Conservation (phyloP, 2,797 vertebrate species). For the Oreochromis grahami region DNA sequence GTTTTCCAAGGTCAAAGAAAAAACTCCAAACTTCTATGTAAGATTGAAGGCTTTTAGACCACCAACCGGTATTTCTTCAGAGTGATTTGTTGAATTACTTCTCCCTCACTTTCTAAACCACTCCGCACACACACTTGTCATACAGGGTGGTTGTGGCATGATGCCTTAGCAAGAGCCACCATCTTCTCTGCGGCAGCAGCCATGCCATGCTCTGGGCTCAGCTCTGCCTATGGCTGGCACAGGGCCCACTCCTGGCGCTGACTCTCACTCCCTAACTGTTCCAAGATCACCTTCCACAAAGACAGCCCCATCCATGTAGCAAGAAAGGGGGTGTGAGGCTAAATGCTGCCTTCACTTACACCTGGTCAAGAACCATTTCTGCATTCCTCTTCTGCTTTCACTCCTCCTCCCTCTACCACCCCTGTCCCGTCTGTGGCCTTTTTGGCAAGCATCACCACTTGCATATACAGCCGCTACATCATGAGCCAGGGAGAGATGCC, state of each 20-base stretch:
- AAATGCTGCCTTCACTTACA: slow-evolving; percentile 52
- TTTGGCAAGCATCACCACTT: slow-evolving; percentile 63
- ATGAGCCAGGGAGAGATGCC: slow-evolving; percentile 68
- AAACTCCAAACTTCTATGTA: background rate
- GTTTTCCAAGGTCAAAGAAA: slow-evolving; percentile 57
- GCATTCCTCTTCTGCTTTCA: slow-evolving; percentile 54
- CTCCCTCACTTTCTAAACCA: background rate
- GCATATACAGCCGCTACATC: slow-evolving; percentile 69
- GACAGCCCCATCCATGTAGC: slow-evolving; percentile 39
- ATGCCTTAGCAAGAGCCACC: slow-evolving; percentile 55
- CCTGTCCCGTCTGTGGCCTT: slow-evolving; percentile 68
- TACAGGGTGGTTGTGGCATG: slow-evolving; percentile 43
- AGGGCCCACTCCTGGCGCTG: slow-evolving; percentile 65
- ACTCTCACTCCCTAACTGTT: slow-evolving; percentile 58
- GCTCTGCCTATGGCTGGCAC: slow-evolving; percentile 74
- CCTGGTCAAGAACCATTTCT: slow-evolving; percentile 67
- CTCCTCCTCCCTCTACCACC: slow-evolving; percentile 31
- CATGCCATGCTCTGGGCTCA: slow-evolving; percentile 70
- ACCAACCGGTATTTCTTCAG: slow-evolving; percentile 20
- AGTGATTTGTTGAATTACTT: slow-evolving; percentile 25
- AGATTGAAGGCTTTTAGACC: slow-evolving; percentile 40
- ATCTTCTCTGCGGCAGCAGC: slow-evolving; percentile 75
- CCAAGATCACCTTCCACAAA: slow-evolving; percentile 71
- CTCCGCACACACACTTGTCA: slow-evolving; percentile 14
- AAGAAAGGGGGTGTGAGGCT: slow-evolving; percentile 1